Evolutionary conservation across 2,113 vertebrate genomes (phyloP), one percentile per base, ranked within the genome.

Genomic region (Plecturocebus donacophilus): DNA sequence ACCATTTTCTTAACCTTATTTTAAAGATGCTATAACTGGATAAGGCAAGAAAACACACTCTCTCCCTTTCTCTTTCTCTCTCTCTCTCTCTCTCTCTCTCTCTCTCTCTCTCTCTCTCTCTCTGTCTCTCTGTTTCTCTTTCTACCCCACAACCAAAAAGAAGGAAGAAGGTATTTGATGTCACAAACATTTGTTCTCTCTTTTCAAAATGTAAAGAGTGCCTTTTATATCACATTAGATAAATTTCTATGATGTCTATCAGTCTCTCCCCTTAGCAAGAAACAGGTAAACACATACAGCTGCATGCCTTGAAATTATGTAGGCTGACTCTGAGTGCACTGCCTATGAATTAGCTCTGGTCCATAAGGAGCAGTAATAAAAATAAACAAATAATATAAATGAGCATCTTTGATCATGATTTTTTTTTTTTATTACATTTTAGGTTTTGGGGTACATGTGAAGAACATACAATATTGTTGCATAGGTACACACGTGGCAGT

Each of bases 211-310:
- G 6, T 97, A 93, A 35, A 73, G 32, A 84, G 45, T 84, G 80
- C 95, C 91, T 94, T 97, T 42, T 40, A 92, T 81, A 56, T 64
- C 79, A 94, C 56, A 85, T 94, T 91, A 95, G 38, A 87, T 87
- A 88, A 73, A 79, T 83, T 89, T 90, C 76, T 58, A 73, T 95
- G 79, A 91, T 95, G 20, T 92, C 23, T 85, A 87, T 95, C 87
- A 54, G 27, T 95, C n/a, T 94, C 49, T 56, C 11, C 47, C 23
- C 80, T 83, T 84, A 87, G 70, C 27, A 96, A 87, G 81, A 88
- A 95, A 83, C 73, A 92, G 61, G 17, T 87, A 93, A 96, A 96
- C 40, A 93, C 77, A 93, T 66, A 88, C 5, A 95, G 52, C 89
- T 68, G 32, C 16, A 68, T 68, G 32, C 66, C 35, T 64, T 64